phyloP scores from a whole-genome alignment of 2,888 invertebrate species.

The Myopa tessellatipennis region DNA sequence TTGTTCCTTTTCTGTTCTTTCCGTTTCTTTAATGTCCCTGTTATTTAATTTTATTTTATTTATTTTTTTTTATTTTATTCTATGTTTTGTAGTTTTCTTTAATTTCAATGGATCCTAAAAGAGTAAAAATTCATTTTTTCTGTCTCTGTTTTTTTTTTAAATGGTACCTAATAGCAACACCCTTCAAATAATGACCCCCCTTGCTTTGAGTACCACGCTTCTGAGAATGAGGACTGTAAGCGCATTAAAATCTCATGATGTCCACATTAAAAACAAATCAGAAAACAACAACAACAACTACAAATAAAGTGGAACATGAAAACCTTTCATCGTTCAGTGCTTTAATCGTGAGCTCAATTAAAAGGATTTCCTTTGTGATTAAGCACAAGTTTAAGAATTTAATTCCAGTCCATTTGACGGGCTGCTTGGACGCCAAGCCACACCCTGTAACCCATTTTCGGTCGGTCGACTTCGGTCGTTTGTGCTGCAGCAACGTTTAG shows the following conservation, averaged over 20 bases:
- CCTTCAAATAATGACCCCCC: no score
- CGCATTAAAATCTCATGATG: not conserved
- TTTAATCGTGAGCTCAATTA: constrained; percentile 9
- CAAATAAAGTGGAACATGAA: no score
- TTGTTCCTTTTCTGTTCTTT: not conserved
- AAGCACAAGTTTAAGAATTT: not conserved
- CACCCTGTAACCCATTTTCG: not conserved
- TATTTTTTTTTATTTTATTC: not conserved
- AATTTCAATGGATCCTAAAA: not conserved
- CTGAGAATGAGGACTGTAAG: no score
- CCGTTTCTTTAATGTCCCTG: not conserved
- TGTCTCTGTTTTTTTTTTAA: no score
- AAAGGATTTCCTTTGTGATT: not conserved
- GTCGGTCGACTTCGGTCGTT: not conserved
- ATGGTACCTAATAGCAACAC: no score
- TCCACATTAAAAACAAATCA: not conserved
- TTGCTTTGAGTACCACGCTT: no score
- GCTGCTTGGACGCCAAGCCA: not conserved
- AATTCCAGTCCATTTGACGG: not conserved
- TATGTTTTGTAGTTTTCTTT: not conserved
- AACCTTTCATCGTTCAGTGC: no score
- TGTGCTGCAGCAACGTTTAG: not conserved
- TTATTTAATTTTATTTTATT: not conserved
- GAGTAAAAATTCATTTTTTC: no score
- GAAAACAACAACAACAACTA: no score